These are phyloP conservation scores for Montipora capitata DNA, from an alignment of 92 coral and sea anemone species.

Conservation along the genomic window DNA sequence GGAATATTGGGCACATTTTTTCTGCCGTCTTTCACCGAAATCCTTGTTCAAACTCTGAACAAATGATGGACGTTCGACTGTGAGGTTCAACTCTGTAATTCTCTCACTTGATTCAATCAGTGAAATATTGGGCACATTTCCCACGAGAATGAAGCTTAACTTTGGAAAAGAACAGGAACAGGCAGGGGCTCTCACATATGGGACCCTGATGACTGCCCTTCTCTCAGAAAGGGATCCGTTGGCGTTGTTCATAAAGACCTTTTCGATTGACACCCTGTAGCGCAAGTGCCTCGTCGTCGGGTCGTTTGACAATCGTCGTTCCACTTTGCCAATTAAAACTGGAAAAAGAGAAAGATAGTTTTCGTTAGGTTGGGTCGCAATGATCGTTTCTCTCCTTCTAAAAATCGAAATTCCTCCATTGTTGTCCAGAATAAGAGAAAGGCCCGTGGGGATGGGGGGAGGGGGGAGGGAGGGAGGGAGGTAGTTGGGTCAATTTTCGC, in stretches of 20 bases:
- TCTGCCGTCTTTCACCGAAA: slow-evolving; percentile 9
- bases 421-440: no score
- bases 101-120: background rate
- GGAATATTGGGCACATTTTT: slow-evolving; percentile 7
- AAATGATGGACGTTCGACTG: slow-evolving; percentile 22
- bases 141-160: slow-evolving; percentile 70
- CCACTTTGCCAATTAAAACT: slow-evolving; percentile 64
- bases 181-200: slow-evolving; percentile 42
- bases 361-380: background rate
- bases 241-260: slow-evolving; percentile 56
- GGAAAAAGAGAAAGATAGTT: background rate
- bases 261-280: slow-evolving; percentile 49
- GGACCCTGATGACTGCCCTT: slow-evolving; percentile 56
- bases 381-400: no score
- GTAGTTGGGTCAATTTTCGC: no score
- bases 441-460: no score
- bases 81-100: slow-evolving; percentile 27
- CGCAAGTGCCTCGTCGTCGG: slow-evolving; percentile 43
- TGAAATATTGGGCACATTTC: background rate
- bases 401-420: no score
- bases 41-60: slow-evolving; percentile 51
- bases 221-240: slow-evolving; percentile 44
- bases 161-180: slow-evolving; percentile 81
- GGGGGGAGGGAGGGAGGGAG: no score
- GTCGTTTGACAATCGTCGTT: slow-evolving; percentile 40